A percentile compares a stretch with the other conserved stretches of the same genome.
phyloP scores from a whole-genome alignment of 35 echinoderm and acorn worm genomes.

The Amphiura filiformis region DNA sequence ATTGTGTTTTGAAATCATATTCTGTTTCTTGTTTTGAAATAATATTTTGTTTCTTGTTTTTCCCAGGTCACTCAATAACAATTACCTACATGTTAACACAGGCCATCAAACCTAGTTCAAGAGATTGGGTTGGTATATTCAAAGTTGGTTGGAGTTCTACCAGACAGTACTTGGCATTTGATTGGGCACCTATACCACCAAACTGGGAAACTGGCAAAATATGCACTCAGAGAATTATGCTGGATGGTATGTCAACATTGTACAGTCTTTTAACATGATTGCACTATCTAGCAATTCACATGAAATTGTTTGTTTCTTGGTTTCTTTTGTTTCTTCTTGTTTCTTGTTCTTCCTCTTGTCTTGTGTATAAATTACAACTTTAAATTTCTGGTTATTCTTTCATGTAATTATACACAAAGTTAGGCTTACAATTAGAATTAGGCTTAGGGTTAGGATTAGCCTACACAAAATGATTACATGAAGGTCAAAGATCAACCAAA shows the following conservation, averaged over 20 bases:
- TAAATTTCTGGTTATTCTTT: no score
- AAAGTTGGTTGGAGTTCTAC: conserved; percentile 95
- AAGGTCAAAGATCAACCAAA: no score
- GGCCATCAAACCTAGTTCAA: conserved; percentile 57
- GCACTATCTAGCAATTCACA: no score
- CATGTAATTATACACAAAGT: no score
- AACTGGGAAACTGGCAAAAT: conserved; percentile 52
- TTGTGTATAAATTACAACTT: no score
- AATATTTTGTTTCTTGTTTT: conserved; percentile 9
- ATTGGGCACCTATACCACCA: conserved; percentile 73
- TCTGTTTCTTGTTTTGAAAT: no score
- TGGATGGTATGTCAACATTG: conserved; percentile 66
- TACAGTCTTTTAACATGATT: neutral
- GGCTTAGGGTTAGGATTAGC: no score
- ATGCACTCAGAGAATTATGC: conserved; percentile 62
- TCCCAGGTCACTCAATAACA: conserved; percentile 61
- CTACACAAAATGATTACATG: no score
- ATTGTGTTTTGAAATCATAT: no score
- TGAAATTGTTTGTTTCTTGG: neutral
- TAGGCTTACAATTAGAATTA: no score
- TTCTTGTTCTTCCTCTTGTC: no score
- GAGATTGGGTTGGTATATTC: conserved; percentile 91
- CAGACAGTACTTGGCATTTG: conserved; percentile 79
- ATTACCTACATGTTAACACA: conserved; percentile 85
- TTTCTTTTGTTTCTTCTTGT: no score